These are phyloP conservation scores for Stegana nigrithorax DNA, from an alignment of 2,888 invertebrate species.

Conservation along the genomic window DNA sequence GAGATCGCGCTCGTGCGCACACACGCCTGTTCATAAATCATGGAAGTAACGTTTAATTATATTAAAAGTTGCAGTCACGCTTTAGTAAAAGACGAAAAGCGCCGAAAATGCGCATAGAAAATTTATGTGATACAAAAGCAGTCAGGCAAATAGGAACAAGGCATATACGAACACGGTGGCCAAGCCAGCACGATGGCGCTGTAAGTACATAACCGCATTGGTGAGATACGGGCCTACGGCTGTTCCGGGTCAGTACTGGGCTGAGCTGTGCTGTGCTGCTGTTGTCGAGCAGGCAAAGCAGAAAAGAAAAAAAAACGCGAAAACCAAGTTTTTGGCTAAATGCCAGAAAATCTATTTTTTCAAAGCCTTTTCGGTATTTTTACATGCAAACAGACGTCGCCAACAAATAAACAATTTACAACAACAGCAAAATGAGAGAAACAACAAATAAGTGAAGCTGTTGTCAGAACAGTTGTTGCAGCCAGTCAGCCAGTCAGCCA, in stretches of 20 bases:
- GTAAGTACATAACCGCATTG: too few species aligned
- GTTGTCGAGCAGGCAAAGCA: background rate
- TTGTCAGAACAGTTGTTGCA: constrained; percentile 1
- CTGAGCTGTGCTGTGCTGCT: background rate
- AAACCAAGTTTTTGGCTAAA: constrained; percentile 8
- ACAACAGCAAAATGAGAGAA: background rate
- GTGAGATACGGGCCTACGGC: too few species aligned
- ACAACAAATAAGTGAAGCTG: background rate
- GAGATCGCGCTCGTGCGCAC: too few species aligned
- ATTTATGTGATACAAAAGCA: background rate
- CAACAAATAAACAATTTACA: constrained; percentile 2
- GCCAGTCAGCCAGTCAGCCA: background rate
- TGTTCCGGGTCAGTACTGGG: too few species aligned
- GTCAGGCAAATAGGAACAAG: too few species aligned
- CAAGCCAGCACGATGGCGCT: too few species aligned
- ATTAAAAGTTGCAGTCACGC: constrained; percentile 23
- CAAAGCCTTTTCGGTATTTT: background rate
- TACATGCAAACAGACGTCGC: constrained; percentile 7
- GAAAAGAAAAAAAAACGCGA: background rate
- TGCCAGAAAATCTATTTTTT: constrained; percentile 4
- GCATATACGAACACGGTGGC: too few species aligned
- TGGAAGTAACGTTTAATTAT: constrained; percentile 34
- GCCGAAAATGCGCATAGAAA: constrained; percentile 7
- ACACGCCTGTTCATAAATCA: constrained; percentile 9
- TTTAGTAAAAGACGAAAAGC: background rate